These are phyloP conservation scores for Blera fallax DNA, from an alignment of 2,888 invertebrate genomes.

Conservation along the genomic window DNA sequence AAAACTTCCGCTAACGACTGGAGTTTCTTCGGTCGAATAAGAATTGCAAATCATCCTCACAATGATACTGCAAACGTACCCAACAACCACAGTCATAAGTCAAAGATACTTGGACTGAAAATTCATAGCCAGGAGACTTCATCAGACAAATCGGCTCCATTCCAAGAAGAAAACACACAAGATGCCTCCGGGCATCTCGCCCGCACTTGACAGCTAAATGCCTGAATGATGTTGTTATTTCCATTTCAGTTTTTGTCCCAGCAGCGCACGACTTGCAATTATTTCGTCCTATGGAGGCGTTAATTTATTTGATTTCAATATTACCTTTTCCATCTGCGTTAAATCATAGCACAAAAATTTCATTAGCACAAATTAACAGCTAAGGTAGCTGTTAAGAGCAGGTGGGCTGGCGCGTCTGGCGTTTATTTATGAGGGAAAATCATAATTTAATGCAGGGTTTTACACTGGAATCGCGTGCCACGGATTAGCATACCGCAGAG, in stretches of 20 bases:
- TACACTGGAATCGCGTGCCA: slow-evolving; percentile 12
- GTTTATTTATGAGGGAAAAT: neutral
- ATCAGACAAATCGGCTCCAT: slow-evolving; percentile 3
- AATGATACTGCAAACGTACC: neutral
- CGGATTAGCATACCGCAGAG: neutral
- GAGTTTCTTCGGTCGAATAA: neutral
- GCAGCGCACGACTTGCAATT: neutral
- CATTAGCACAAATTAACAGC: slow-evolving; percentile 28
- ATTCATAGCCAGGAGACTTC: neutral
- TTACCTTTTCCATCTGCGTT: neutral
- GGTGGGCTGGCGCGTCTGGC: neutral
- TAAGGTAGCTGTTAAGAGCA: neutral
- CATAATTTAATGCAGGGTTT: neutral
- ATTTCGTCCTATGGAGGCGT: neutral
- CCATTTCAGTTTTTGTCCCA: neutral
- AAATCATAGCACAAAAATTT: slow-evolving; percentile 7
- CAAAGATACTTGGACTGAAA: neutral
- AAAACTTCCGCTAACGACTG: slow-evolving; percentile 7
- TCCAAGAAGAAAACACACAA: neutral
- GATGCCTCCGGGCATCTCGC: neutral
- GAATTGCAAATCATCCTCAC: slow-evolving; percentile 8
- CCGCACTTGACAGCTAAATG: neutral
- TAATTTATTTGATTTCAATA: slow-evolving; percentile 6
- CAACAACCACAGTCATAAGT: neutral
- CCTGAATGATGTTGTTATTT: neutral